A percentile compares a stretch with the other conserved stretches of the same genome.
Evolutionary conservation across 2,888 invertebrate genomes (phyloP).

Genomic region (Nephrotoma flavescens): DNA sequence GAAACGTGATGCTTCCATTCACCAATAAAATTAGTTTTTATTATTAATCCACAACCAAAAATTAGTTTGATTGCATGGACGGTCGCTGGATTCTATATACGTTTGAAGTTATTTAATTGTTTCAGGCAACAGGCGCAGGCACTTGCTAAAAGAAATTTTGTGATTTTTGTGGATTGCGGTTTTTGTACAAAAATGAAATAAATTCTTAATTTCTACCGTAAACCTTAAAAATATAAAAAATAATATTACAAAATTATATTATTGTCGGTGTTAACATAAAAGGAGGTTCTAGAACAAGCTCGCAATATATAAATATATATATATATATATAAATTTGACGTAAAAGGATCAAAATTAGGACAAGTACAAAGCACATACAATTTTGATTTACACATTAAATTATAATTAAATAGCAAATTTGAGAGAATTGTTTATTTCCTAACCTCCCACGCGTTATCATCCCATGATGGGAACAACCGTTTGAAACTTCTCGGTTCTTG

Average conservation of each 20-base stretch:
- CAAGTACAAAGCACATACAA: neutral
- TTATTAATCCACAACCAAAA: neutral
- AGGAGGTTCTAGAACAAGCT: neutral
- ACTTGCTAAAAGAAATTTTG: neutral
- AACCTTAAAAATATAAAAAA: neutral
- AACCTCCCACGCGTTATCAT: conserved; percentile 49
- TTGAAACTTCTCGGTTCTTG: conserved; percentile 61
- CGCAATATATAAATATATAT: no score
- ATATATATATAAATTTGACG: neutral
- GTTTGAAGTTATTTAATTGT: neutral
- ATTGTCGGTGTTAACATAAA: neutral
- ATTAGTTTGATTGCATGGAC: neutral
- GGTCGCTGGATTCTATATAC: neutral
- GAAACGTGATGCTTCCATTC: neutral
- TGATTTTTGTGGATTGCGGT: neutral
- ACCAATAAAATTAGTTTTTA: neutral
- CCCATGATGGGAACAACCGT: conserved; percentile 62
- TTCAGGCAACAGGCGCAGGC: neutral
- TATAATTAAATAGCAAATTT: neutral
- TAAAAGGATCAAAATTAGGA: neutral
- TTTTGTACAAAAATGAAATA: neutral
- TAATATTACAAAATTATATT: neutral
- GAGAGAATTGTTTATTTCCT: conserved; percentile 21
- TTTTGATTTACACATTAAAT: neutral
- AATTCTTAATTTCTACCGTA: neutral